Evolutionary conservation across 2,797 vertebrate genomes (phyloP).

Genomic region (Oryzias sinensis): DNA sequence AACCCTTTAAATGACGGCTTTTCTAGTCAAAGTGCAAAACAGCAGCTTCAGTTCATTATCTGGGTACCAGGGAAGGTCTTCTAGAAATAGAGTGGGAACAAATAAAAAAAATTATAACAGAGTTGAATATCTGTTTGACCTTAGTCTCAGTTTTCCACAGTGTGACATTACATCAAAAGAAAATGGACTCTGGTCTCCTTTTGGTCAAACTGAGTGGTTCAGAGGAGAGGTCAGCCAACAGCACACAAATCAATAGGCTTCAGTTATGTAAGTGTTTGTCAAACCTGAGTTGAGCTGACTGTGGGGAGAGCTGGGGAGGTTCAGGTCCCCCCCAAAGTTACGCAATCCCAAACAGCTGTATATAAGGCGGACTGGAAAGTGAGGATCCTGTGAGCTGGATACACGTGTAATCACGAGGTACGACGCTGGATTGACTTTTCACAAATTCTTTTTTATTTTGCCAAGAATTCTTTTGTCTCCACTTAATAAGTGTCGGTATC

Average conservation of each 20-base stretch:
- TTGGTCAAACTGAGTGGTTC: slow-evolving; percentile 28
- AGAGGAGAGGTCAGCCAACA: slow-evolving; percentile 22
- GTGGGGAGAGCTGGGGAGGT: slow-evolving; percentile 40
- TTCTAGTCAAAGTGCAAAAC: slow-evolving; percentile 47
- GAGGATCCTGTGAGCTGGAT: slow-evolving; percentile 41
- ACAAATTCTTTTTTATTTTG: not conserved
- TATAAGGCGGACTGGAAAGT: slow-evolving; percentile 65
- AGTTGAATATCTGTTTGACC: not conserved
- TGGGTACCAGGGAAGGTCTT: slow-evolving; percentile 12
- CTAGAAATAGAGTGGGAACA: slow-evolving; percentile 16
- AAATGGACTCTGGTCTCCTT: slow-evolving; percentile 27
- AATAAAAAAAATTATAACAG: not conserved
- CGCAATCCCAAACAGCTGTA: slow-evolving; percentile 56
- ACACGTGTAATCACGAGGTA: slow-evolving; percentile 58
- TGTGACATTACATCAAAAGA: not conserved
- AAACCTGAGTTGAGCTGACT: slow-evolving; percentile 53
- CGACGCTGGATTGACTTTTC: slow-evolving; percentile 1
- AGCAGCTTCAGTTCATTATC: slow-evolving; percentile 23
- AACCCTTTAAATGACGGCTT: slow-evolving; percentile 27
- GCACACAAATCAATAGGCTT: slow-evolving; percentile 51
- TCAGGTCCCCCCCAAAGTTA: slow-evolving; percentile 34
- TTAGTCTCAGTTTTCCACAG: not conserved
- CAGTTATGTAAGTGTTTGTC: slow-evolving; percentile 71
- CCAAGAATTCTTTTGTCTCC: too few species aligned
- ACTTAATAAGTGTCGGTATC: too few species aligned